A percentile compares a stretch with the other conserved stretches of the same genome.
phyloP scores from a whole-genome alignment of 2,888 invertebrate species.

The Elegia similella region DNA sequence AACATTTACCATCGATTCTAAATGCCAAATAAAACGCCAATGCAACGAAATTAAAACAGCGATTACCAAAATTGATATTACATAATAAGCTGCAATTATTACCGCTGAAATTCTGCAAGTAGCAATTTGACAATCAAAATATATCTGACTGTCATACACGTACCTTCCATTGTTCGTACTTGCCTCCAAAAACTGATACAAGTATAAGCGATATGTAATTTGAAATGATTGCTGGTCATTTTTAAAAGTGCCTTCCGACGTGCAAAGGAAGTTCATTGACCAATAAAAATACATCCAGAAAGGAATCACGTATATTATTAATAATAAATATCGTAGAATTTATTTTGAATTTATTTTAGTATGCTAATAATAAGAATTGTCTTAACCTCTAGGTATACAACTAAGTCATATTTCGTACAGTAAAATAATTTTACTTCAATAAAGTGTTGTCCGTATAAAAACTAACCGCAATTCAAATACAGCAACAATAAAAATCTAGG shows the following conservation, averaged over 20 bases:
- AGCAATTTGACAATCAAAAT: slow-evolving; percentile 54
- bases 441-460: too few relatives aligned
- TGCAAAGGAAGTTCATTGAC: slow-evolving; percentile 9
- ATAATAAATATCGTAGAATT: too few relatives aligned
- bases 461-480: too few relatives aligned
- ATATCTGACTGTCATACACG: slow-evolving; percentile 22
- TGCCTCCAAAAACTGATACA: slow-evolving; percentile 12
- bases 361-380: too few relatives aligned
- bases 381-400: too few relatives aligned
- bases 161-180: slow-evolving; percentile 11
- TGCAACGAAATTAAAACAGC: slow-evolving; percentile 30
- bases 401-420: too few relatives aligned
- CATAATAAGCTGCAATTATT: slow-evolving; percentile 42
- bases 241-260: slow-evolving; percentile 12
- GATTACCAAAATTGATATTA: slow-evolving; percentile 35
- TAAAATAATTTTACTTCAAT: too few relatives aligned
- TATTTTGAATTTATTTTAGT: too few relatives aligned
- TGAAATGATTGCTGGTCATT: slow-evolving; percentile 18
- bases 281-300: neutral
- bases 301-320: neutral
- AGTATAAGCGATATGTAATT: slow-evolving; percentile 16
- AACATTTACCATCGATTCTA: slow-evolving; percentile 3
- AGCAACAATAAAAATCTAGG: too few relatives aligned
- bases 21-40: slow-evolving; percentile 13
- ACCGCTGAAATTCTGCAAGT: slow-evolving; percentile 42